phyloP scores from a whole-genome alignment of 35 echinoderm and acorn worm species.

The Eucidaris tribuloides region DNA sequence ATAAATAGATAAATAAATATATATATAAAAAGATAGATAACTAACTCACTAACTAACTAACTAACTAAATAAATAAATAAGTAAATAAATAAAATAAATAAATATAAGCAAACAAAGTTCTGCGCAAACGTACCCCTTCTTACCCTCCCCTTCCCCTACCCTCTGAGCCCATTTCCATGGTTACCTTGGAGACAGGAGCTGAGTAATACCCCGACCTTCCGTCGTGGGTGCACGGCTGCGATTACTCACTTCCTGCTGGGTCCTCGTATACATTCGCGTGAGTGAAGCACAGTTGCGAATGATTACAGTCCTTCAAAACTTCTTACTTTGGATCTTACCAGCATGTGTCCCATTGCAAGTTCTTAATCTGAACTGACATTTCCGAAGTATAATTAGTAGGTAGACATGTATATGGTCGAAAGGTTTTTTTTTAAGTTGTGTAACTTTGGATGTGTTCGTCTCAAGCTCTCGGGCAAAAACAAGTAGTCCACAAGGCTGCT shows the following conservation, averaged over 20 bases:
- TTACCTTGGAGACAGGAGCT: not conserved
- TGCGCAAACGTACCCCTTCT: not conserved
- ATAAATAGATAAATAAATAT: not conserved
- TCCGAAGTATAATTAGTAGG: too few relatives aligned
- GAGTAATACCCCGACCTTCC: conserved; percentile 18
- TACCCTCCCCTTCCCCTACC: not conserved
- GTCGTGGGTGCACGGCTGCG: not conserved
- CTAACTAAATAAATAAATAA: not conserved
- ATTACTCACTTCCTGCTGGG: conserved; percentile 40
- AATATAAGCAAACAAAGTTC: not conserved
- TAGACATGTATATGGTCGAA: too few relatives aligned
- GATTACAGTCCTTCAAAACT: too few relatives aligned
- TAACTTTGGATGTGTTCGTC: too few relatives aligned
- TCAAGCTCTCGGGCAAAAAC: too few relatives aligned
- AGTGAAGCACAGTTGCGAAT: too few relatives aligned
- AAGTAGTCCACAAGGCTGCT: too few relatives aligned
- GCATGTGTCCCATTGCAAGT: too few relatives aligned
- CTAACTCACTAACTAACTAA: not conserved
- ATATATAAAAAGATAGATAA: not conserved
- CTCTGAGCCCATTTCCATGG: not conserved
- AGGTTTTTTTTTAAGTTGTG: too few relatives aligned
- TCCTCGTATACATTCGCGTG: too few relatives aligned
- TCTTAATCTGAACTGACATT: too few relatives aligned
- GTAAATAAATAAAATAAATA: not conserved
- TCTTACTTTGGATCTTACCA: too few relatives aligned